A percentile compares a stretch with the other conserved stretches of the same genome.
Conservation (phyloP, 2,888 invertebrate genomes). For the Alviniconcha strummeri region DNA sequence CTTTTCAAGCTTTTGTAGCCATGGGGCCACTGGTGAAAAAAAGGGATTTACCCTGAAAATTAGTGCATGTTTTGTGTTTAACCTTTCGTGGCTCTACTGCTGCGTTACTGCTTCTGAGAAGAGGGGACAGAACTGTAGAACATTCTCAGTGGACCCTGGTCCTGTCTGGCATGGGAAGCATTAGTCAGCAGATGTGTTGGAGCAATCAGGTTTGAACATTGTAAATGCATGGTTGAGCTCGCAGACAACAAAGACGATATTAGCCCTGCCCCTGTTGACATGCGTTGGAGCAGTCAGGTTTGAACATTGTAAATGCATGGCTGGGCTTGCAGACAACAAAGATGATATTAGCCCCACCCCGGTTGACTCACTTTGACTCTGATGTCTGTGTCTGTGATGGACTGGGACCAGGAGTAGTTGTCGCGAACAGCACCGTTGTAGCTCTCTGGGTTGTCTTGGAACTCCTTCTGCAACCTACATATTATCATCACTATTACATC, state of each 20-base stretch:
- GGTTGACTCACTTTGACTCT: slow-evolving; percentile 66
- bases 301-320: not conserved
- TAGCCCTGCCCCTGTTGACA: not conserved
- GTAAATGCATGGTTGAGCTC: not conserved
- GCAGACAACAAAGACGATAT: no score
- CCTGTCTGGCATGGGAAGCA: no score
- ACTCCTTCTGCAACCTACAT: slow-evolving; percentile 54
- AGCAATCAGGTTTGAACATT: not conserved
- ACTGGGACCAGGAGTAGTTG: slow-evolving; percentile 90
- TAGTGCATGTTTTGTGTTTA: no score
- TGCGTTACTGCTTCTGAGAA: no score
- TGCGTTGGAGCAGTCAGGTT: not conserved
- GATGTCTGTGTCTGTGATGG: slow-evolving; percentile 82
- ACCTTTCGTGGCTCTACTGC: no score
- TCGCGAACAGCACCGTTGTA: slow-evolving; percentile 89
- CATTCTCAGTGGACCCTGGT: no score
- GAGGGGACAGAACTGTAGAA: no score
- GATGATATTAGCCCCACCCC: no score
- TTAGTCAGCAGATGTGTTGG: not conserved
- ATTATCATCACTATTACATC: not conserved
- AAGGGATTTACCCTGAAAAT: no score
- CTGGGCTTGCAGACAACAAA: no score
- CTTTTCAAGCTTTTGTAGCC: no score
- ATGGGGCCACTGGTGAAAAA: no score
- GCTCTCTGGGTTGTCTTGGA: slow-evolving; percentile 75